Percentiles rank a stretch among this genome's conserved stretches.
Conservation (phyloP, 2,113 vertebrate species). For the Camelus dromedarius region DNA sequence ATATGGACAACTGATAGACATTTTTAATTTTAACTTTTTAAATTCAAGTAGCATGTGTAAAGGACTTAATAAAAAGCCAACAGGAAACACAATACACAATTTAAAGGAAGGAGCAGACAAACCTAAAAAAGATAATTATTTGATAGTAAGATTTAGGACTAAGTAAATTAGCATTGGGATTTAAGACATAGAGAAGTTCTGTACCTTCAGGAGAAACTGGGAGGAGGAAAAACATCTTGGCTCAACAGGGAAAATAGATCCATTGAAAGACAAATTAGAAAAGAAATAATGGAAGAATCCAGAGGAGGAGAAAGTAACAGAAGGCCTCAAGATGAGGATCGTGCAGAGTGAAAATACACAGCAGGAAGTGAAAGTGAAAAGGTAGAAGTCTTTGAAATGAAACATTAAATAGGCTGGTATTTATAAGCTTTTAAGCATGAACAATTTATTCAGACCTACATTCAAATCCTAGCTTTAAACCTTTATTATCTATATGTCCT, state of each 20-base stretch:
- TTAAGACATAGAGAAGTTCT: neutral
- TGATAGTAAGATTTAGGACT: neutral
- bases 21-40: slow-evolving; percentile 12
- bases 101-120: neutral
- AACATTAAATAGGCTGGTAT: neutral
- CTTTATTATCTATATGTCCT: neutral
- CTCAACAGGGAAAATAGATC: accelerated
- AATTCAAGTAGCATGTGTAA: neutral
- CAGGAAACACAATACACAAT: neutral
- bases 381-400: neutral
- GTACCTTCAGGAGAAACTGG: neutral
- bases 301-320: neutral
- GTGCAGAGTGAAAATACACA: neutral
- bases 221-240: neutral
- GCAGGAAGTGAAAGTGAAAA: neutral
- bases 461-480: neutral
- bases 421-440: neutral
- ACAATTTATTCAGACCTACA: neutral
- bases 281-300: neutral
- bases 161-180: neutral
- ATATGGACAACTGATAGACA: neutral
- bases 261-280: neutral
- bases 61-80: slow-evolving; percentile 29
- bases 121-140: neutral
- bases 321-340: neutral